Conservation (phyloP, 2,113 vertebrate genomes). For the Ibidorhyncha struthersii region DNA sequence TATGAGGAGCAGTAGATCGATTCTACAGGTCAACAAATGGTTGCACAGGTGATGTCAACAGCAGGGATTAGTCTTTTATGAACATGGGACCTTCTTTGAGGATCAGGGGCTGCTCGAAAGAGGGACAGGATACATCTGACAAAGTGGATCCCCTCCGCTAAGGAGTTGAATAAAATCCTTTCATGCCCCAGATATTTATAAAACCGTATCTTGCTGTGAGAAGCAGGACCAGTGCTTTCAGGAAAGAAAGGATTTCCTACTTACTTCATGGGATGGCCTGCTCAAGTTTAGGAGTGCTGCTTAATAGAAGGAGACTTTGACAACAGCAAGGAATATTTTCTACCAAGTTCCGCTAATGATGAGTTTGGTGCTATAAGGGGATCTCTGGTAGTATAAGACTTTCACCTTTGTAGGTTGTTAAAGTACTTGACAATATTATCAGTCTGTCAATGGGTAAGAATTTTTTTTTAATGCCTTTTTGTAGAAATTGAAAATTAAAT, state of each 20-base stretch:
- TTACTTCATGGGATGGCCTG: neutral
- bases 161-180: neutral
- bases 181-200: neutral
- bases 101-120: neutral
- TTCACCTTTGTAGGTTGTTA: neutral
- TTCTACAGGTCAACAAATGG: neutral
- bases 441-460: neutral
- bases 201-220: neutral
- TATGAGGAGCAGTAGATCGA: neutral
- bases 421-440: neutral
- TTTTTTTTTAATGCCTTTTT: neutral
- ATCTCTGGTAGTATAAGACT: neutral
- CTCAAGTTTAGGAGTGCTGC: neutral
- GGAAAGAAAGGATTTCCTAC: neutral
- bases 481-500: neutral
- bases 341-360: accelerated
- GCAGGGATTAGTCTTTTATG: neutral
- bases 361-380: neutral
- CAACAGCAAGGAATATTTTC: neutral
- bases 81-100: neutral
- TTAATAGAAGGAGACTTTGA: neutral
- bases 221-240: neutral
- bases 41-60: neutral
- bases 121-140: neutral
- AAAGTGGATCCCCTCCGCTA: neutral